Conservation (phyloP, 2,888 invertebrate genomes). For the Scrobipalpa atriplicella region DNA sequence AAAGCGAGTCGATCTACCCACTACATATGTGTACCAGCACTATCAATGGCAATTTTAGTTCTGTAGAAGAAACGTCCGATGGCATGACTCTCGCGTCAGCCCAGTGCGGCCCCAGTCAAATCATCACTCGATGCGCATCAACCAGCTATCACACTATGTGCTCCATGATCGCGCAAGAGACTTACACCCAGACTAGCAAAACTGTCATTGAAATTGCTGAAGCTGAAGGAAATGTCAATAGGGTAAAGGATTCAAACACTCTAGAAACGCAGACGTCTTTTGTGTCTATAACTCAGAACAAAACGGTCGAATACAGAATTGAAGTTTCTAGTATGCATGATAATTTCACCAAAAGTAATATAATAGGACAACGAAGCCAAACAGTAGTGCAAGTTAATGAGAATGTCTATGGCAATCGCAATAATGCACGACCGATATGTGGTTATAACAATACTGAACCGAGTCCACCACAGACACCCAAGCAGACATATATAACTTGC, state of each 20-base stretch:
- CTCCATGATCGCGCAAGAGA: constrained; percentile 60
- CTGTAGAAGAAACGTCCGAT: background rate
- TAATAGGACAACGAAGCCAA: background rate
- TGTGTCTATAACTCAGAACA: constrained; percentile 63
- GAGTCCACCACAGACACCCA: background rate
- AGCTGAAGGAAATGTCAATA: constrained; percentile 46
- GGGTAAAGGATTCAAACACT: constrained; percentile 44
- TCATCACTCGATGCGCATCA: constrained; percentile 27
- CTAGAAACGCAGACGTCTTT: constrained; percentile 73
- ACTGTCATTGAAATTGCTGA: constrained; percentile 79
- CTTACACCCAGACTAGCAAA: constrained; percentile 82
- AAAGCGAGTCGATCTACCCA: constrained; percentile 41
- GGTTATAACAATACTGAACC: background rate
- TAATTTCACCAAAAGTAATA: background rate
- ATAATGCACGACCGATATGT: background rate
- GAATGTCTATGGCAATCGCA: background rate
- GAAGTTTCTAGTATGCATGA: constrained; percentile 42
- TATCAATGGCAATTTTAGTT: constrained; percentile 34
- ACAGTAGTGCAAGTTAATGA: background rate
- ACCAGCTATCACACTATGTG: constrained; percentile 44
- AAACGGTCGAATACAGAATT: constrained; percentile 59
- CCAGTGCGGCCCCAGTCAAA: constrained; percentile 35
- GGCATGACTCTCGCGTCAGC: constrained; percentile 38
- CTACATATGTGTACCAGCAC: constrained; percentile 44
- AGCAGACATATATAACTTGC: constrained; percentile 3